Percentiles rank a stretch among this genome's conserved stretches.
Conservation (phyloP, 2,113 vertebrate genomes). For the Etheostoma cragini region DNA sequence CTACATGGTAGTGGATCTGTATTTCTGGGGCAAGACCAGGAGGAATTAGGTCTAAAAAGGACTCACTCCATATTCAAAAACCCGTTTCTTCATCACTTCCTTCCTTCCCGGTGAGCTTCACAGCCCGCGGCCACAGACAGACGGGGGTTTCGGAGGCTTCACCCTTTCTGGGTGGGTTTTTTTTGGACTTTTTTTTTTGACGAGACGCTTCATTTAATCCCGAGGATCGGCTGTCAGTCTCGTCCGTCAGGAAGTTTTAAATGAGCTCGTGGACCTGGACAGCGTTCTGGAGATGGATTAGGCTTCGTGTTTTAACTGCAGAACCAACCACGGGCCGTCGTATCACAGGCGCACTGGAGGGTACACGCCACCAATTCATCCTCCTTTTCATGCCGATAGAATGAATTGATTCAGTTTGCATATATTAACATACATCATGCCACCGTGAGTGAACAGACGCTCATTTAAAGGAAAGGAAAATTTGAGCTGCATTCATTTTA, state of each 20-base stretch:
- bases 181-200: conserved; percentile 34
- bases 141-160: conserved; percentile 32
- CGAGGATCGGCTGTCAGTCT: conserved; percentile 70
- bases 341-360: conserved; percentile 45
- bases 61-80: conserved; percentile 70
- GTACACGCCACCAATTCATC: conserved; percentile 41
- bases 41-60: conserved; percentile 73
- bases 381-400: conserved; percentile 38
- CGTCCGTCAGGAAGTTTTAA: conserved; percentile 72
- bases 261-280: conserved; percentile 72
- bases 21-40: conserved; percentile 68
- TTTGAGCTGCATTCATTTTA: neutral
- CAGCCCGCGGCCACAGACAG: conserved; percentile 44
- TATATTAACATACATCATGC: conserved; percentile 62
- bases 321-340: conserved; percentile 39
- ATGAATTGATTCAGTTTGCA: conserved; percentile 61
- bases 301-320: conserved; percentile 55
- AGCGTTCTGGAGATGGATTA: conserved; percentile 54
- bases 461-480: conserved; percentile 37
- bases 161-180: conserved; percentile 23
- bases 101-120: conserved; percentile 36
- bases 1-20: conserved; percentile 69
- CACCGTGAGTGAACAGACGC: too few relatives aligned
- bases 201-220: conserved; percentile 70
- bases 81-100: conserved; percentile 59